Base-by-base conservation (phyloP, 1,140 invertebrate species). In the Pseudoatta argentina region DNA sequence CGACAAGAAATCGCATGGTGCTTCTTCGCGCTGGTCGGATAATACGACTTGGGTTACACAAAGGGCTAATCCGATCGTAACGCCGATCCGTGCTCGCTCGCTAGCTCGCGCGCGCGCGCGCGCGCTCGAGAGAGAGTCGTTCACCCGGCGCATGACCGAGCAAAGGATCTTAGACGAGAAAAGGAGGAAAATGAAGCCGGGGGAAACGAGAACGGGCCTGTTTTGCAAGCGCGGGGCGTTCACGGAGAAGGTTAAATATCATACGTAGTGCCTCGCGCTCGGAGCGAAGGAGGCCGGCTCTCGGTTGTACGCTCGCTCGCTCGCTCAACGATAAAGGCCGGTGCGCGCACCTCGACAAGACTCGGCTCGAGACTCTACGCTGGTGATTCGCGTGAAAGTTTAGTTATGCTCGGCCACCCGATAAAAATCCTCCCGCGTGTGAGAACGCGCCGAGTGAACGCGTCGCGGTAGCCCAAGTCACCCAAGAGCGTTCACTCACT, bases 361-460 rank as follows among this genome's bases (percentile, higher is more conserved):
- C 59, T 78, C 75, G 21, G 30, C 78, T 71, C 30, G 83, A 12
- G 30, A 34, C 30, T 34, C 71, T 44, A 53, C 27, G 30, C 51
- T n/a, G 24, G 48, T 61, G 82, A 90, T 85, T 91, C 87, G 88
- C 90, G 90, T 88, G 90, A 91, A 91, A 91, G 90, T 91, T 91
- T 86, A 85, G 64, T 66, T 63, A 78, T 72, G 53, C 55, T 72
- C 83, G 83, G 63, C 66, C 72, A 61, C 24, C 3, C 64, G 66
- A 88, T 75, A 81, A 88, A 89, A 89, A 86, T 88, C 53, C 69
- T 14, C 59, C 21, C 30, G 73, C 18, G 79, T 82, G 78, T 72
- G 78, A 86, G 61, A 87, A 87, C 86, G 75, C 59, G 48, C 34
- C 66, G 39, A 59, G 86, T 30, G 87, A 88, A 61, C 59, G 24